Evolutionary conservation across 2,113 vertebrate genomes (phyloP), one percentile per base, ranked within the genome.

Genomic region (Salvelinus fontinalis): DNA sequence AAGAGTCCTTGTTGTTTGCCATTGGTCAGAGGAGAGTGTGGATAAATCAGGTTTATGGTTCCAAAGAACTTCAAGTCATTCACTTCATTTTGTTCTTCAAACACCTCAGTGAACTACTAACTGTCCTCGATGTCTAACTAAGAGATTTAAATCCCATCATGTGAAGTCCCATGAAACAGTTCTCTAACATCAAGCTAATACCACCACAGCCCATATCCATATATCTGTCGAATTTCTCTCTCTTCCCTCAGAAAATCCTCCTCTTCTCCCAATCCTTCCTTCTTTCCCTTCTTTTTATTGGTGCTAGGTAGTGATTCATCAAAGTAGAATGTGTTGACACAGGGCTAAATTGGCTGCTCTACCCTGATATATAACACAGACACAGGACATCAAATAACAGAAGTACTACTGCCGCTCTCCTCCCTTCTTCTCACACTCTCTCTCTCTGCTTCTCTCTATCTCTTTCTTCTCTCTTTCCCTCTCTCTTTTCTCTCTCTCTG

Each of bases 301-400:
- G 80, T 49, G 49, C 66, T 48, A 12, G 83, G 80, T 2, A 79
- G 92, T 89, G 87, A 93, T 92, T 90, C 93, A 92, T 93, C 90
- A 91, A 87, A 84, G 85, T 76, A 65, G 81, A 78, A 48, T 64
- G 84, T 82, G 76, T 83, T 90, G 89, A 90, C 88, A 89, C 75
- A 65, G 71, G 74, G 87, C 82, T 87, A 90, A 91, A 90, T 92
- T 89, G 90, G 91, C 88, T 92, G 84, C 79, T 87, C 89, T 88
- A 88, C 89, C 84, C 89, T 92, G 91, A 93, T 91, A 91, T 92
- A 92, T 91, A 89, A 89, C 87, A 78, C 75, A 76, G 83, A 81
- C 83, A 2, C 86, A 86, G 67, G 75, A 81, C 71, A 31, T 75
- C 78, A 73, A 77, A 64, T 77, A 65, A 74, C 24, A 81, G 81